A percentile compares a stretch with the other conserved stretches of the same genome.
phyloP scores from a whole-genome alignment of 1,140 invertebrate genomes.

The Ylistrum balloti region DNA sequence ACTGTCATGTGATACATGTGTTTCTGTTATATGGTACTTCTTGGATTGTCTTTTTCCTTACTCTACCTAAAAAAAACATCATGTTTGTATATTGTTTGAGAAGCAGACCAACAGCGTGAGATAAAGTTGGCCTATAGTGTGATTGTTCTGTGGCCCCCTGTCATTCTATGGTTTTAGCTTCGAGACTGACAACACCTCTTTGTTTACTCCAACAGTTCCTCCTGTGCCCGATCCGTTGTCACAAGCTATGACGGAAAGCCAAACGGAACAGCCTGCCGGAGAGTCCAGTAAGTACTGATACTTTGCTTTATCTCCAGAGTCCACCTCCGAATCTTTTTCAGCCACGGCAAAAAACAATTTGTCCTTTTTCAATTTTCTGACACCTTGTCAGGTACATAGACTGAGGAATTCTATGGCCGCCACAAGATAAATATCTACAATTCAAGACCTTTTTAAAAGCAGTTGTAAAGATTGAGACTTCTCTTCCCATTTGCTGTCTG shows the following conservation, averaged over 20 bases:
- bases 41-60: not conserved
- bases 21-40: not conserved
- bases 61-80: not conserved
- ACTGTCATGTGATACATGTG: not conserved
- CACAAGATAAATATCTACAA: not conserved
- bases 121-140: not conserved
- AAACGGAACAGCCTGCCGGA: constrained; percentile 6
- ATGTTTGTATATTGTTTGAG: not conserved
- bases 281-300: not conserved
- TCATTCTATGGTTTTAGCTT: not conserved
- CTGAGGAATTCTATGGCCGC: not conserved
- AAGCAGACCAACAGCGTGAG: not conserved
- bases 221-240: constrained; percentile 20
- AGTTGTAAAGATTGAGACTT: constrained; percentile 17
- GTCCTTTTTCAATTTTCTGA: constrained; percentile 27
- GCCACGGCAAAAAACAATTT: constrained; percentile 38
- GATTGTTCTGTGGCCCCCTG: not conserved
- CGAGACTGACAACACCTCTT: not conserved
- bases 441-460: not conserved
- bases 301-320: not conserved
- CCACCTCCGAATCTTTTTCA: constrained; percentile 10
- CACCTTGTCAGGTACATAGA: not conserved
- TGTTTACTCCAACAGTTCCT: not conserved
- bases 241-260: constrained; percentile 31
- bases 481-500: not conserved